Evolutionary conservation across 2,113 vertebrate species (phyloP), one percentile per base, ranked within the genome.

Genomic region (Dryoscopus gambensis): DNA sequence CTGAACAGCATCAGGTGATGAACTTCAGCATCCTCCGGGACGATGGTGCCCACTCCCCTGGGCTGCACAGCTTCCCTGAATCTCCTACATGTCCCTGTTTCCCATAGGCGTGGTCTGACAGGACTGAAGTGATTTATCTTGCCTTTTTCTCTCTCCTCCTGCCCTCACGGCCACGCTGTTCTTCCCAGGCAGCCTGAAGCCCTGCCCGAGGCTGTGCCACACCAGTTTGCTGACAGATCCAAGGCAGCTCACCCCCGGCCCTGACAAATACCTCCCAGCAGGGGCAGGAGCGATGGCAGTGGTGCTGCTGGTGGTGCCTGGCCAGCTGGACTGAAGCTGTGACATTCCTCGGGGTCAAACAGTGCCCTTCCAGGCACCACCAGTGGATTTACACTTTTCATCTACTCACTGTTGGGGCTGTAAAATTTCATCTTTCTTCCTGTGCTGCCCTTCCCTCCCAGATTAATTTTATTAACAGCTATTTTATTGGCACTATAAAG

Each of bases 111-210:
- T 2, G 42, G 14, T 25, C 31, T 16, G 60, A 64, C 44, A 1
- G 19, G 59, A 49, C 5, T 11, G 0, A 4, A 57, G 55, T 3
- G 20, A 2, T 52, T 87, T 53, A 44, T 28, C 39, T 30, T 33
- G 8, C 22, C 15, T 19, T 30, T 37, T 13, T 5, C 50, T 18
- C 9, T 71, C 59, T 63, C 37, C 21, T 33, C n/a, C 42, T 35
- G 75, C 47, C 46, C 52, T 24, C 13, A 16, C 0, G 1, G 67
- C 70, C 55, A 35, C 0, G 0, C 44, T 23, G 37, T 0, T 40
- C 33, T 17, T 13, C 12, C 5, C 49, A 15, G 44, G 21, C n/a
- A 53, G 78, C 25, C 3, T 8, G 6, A 42, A 44, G 47, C 11
- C 59, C 76, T 39, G 53, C 33, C 84, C 63, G 14, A 37, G 76